Evolutionary conservation across 2,797 vertebrate genomes (phyloP), one percentile per base, ranked within the genome.

Genomic region (Lacerta bilineata): DNA sequence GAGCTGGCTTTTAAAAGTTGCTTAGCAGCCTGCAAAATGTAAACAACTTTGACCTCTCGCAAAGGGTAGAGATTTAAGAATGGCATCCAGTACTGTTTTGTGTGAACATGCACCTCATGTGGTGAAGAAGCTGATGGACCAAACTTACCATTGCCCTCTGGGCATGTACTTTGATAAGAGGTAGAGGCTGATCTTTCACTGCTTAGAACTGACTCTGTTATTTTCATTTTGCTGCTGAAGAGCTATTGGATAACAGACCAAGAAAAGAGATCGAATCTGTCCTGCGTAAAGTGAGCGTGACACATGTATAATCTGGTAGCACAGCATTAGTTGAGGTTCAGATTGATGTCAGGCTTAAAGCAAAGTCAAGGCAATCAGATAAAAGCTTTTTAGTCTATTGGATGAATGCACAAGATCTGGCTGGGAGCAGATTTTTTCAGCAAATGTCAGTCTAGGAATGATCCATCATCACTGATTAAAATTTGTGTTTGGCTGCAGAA

Each of bases 391-490:
- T 50, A 74, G 25, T 75, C 23, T 55, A 29, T 76, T 89, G 78
- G 71, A 81, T 81, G 59, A 80, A 81, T 66, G 78, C 69, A 25
- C 55, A 87, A 27, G 27, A 76, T 66, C 71, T 89, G 77, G 41
- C 83, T 89, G 61, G 78, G 61, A 89, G 79, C 61, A 77, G 86
- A 66, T 82, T 36, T 64, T 55, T 74, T 82, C 86, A 87, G 71
- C 66, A 82, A 87, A 77, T 80, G 41, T 75, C 88, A 69, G 25
- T 69, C 18, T 81, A 76, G 61, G 72, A 76, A 86, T 77, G 43
- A 81, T 43, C 76, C 61, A 82, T 83, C 80, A 78, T 23, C 43
- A 41, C 61, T 89, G 84, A 89, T 89, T 82, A 89, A 86, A 89
- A 89, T 69, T 23, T 82, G 43, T 29, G 15, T 85, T 75, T 75